Percentiles rank a stretch among this genome's conserved stretches.
phyloP scores from a whole-genome alignment of 1,140 invertebrate genomes.

The Apis mellifera region DNA sequence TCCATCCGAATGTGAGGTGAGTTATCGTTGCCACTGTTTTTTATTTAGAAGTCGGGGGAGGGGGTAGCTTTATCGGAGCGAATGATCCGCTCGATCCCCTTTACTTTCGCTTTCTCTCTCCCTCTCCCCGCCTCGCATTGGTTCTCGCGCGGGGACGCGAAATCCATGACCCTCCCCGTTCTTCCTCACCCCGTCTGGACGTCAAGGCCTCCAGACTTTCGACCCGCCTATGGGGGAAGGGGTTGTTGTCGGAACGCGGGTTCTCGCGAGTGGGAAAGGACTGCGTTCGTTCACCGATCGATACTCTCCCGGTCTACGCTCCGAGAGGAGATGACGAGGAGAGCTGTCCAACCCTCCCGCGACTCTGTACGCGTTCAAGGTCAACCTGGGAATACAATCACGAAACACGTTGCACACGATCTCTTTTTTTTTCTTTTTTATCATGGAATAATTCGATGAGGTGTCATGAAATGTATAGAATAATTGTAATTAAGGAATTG shows the following conservation, averaged over 20 bases:
- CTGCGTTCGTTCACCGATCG: slow-evolving; percentile 40
- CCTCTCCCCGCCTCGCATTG: neutral
- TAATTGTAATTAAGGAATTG: too few species aligned
- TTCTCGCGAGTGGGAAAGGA: slow-evolving; percentile 38
- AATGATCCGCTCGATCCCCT: neutral
- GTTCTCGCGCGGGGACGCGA: neutral
- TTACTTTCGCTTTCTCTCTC: slow-evolving; percentile 6
- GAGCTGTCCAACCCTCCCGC: neutral
- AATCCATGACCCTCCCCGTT: slow-evolving; percentile 44
- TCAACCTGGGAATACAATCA: slow-evolving; percentile 6
- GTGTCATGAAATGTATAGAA: too few species aligned
- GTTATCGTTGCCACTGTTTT: slow-evolving; percentile 1
- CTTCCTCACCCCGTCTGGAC: neutral
- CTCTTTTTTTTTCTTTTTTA: neutral
- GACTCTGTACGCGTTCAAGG: slow-evolving; percentile 38
- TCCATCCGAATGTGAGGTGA: neutral
- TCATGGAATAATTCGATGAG: neutral
- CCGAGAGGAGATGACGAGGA: neutral
- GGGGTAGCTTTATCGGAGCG: neutral
- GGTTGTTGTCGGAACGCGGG: slow-evolving; percentile 25
- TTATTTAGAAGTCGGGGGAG: neutral
- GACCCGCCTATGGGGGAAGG: slow-evolving; percentile 39
- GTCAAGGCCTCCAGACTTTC: slow-evolving; percentile 57
- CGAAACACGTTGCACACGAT: slow-evolving; percentile 13
- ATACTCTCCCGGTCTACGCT: slow-evolving; percentile 46